Conservation (phyloP, 1,140 invertebrate genomes). For the Paracyclopina nana region DNA sequence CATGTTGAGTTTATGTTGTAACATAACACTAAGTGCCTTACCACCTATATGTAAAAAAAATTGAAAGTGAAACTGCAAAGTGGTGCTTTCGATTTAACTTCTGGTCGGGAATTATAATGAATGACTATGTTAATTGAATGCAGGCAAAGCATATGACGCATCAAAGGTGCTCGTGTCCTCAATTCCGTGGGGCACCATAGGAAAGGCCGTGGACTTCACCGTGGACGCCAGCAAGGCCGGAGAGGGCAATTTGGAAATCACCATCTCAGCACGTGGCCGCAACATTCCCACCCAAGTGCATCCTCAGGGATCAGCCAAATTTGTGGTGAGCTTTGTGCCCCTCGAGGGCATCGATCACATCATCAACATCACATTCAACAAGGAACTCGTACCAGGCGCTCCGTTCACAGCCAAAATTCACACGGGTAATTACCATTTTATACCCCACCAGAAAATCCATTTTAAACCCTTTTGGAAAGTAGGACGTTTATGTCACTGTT, state of each 20-base stretch:
- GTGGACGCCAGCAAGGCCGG: slow-evolving; percentile 91
- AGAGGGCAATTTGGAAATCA: slow-evolving; percentile 93
- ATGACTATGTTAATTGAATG: too few species aligned
- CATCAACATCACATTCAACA: slow-evolving; percentile 92
- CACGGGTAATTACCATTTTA: too few species aligned
- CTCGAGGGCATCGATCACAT: slow-evolving; percentile 79
- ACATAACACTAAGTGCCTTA: too few species aligned
- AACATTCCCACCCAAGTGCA: slow-evolving; percentile 96
- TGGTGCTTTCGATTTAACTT: too few species aligned
- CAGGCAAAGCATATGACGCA: slow-evolving; percentile 75
- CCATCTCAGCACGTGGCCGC: slow-evolving; percentile 72
- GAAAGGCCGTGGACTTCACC: slow-evolving; percentile 34
- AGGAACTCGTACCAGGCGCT: slow-evolving; percentile 43
- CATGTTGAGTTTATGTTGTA: too few species aligned
- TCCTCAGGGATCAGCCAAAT: slow-evolving; percentile 59
- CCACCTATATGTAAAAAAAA: too few species aligned
- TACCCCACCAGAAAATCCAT: too few species aligned
- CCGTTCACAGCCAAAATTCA: slow-evolving; percentile 22
- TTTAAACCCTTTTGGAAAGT: too few species aligned
- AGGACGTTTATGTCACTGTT: too few species aligned
- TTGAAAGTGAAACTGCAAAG: too few species aligned
- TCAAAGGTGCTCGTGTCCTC: slow-evolving; percentile 30
- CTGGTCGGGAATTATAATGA: too few species aligned
- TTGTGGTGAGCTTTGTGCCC: slow-evolving; percentile 86
- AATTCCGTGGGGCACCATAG: slow-evolving; percentile 31